These are phyloP conservation scores for Spatulosminthurus flaviceps DNA, from an alignment of 2,888 invertebrate genomes.

Conservation along the genomic window DNA sequence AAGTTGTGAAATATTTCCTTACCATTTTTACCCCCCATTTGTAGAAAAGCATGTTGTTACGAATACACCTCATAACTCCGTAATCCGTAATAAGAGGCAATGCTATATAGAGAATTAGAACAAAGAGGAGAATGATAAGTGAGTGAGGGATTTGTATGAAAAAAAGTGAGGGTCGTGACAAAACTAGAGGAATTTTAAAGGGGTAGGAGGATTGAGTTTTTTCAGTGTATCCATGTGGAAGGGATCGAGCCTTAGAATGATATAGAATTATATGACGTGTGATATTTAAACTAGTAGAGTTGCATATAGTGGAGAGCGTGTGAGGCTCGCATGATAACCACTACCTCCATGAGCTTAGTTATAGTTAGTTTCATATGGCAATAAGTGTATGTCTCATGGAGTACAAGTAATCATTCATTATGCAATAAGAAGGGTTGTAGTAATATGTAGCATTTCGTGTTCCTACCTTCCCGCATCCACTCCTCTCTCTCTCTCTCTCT, in stretches of 20 bases:
- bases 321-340: not conserved
- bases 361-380: not conserved
- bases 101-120: not conserved
- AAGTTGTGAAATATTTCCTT: no score
- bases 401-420: conserved; percentile 40
- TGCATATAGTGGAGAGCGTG: not conserved
- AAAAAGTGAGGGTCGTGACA: conserved; percentile 6
- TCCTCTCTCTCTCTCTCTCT: no score
- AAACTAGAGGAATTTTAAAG: not conserved
- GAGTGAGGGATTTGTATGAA: not conserved
- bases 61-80: no score
- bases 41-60: no score
- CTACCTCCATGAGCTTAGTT: not conserved
- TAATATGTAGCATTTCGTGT: conserved; percentile 4
- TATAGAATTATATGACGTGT: not conserved
- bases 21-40: no score
- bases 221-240: no score
- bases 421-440: conserved; percentile 31
- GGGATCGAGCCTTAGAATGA: no score
- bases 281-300: no score
- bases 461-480: not conserved
- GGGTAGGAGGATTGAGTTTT: not conserved
- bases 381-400: not conserved
- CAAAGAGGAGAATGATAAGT: not conserved
- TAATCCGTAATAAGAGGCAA: no score